Percentiles rank a stretch among this genome's conserved stretches.
phyloP scores from a whole-genome alignment of 2,797 vertebrate species.

The Erpetoichthys calabaricus region DNA sequence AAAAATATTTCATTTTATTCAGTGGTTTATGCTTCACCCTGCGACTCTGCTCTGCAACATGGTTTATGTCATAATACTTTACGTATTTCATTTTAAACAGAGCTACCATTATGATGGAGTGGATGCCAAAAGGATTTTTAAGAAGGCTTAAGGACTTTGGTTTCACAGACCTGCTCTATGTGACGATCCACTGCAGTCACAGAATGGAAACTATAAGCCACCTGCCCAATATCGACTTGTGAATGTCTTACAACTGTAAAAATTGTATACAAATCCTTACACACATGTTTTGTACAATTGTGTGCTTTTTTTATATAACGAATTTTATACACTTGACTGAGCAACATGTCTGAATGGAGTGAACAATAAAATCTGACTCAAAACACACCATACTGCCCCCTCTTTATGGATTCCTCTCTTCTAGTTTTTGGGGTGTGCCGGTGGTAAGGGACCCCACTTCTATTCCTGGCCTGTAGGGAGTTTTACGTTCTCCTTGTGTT shows the following conservation, averaged over 20 bases:
- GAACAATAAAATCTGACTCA: too few relatives aligned
- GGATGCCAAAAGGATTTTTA: conserved; percentile 79
- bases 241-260: too few relatives aligned
- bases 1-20: not conserved
- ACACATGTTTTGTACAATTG: too few relatives aligned
- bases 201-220: not conserved
- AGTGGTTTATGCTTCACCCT: not conserved
- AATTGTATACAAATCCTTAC: not conserved
- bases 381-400: too few relatives aligned
- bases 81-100: conserved; percentile 41
- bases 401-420: too few relatives aligned
- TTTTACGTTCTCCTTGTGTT: too few relatives aligned
- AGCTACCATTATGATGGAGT: conserved; percentile 73
- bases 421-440: too few relatives aligned
- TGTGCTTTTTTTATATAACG: not conserved
- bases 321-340: not conserved
- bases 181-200: not conserved
- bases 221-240: too few relatives aligned
- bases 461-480: too few relatives aligned
- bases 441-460: too few relatives aligned
- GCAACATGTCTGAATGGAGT: not conserved
- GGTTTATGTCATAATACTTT: not conserved
- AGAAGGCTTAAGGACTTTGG: conserved; percentile 43
- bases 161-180: not conserved
- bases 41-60: too few relatives aligned